phyloP scores from a whole-genome alignment of 2,797 vertebrate genomes.

The Tapera naevia region DNA sequence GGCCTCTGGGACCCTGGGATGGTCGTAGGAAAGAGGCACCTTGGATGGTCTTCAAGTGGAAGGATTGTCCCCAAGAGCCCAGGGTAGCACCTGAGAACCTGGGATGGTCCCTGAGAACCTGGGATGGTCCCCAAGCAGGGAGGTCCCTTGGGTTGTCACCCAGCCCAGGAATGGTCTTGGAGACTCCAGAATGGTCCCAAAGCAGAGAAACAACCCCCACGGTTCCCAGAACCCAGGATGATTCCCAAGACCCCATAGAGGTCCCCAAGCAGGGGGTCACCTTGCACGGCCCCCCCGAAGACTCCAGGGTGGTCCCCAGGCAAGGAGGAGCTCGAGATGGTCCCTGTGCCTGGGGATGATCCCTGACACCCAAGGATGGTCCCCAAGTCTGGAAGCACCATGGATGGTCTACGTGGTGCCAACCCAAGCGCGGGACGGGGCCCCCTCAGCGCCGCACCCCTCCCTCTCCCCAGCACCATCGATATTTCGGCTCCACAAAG shows the following conservation, averaged over 20 bases:
- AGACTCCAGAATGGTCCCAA: neutral
- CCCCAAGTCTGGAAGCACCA: neutral
- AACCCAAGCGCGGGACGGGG: accelerated
- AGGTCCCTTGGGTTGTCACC: neutral
- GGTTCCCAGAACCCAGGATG: neutral
- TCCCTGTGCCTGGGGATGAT: neutral
- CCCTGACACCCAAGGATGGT: neutral
- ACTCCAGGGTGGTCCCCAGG: neutral
- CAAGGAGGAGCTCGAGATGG: neutral
- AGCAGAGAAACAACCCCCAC: neutral
- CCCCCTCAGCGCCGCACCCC: accelerated
- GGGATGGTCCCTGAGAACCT: neutral
- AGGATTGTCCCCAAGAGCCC: too few relatives aligned
- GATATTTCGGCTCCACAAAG: accelerated
- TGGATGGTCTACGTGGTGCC: neutral
- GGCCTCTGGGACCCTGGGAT: neutral
- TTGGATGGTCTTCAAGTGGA: too few relatives aligned
- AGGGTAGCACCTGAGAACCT: too few relatives aligned
- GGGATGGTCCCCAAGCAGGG: neutral
- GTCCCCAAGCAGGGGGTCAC: neutral
- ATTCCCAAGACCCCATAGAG: too few relatives aligned
- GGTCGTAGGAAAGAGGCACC: too few relatives aligned
- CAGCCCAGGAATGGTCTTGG: neutral
- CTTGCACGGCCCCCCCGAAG: neutral
- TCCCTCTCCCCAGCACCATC: neutral